Evolutionary conservation across 2,888 invertebrate genomes (phyloP).

Genomic region (Camptogramma bilineatum): DNA sequence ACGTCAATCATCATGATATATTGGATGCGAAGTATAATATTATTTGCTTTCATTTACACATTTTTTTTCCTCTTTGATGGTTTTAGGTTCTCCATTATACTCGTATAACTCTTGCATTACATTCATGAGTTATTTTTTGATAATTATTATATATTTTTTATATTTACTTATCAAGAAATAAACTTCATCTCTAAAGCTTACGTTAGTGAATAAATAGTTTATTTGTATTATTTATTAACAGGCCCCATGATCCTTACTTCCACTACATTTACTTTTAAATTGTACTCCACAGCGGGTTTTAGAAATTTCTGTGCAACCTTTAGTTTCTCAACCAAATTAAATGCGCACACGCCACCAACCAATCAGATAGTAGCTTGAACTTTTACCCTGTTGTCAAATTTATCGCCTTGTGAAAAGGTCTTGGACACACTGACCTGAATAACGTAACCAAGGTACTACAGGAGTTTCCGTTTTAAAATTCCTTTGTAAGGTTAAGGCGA

Average conservation of each 20-base stretch:
- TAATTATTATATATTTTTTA: too few species aligned
- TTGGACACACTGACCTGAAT: slow-evolving; percentile 44
- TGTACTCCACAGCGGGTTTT: slow-evolving; percentile 5
- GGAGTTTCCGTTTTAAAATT: slow-evolving; percentile 43
- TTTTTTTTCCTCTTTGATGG: not conserved
- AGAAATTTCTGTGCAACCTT: slow-evolving; percentile 18
- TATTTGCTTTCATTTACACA: slow-evolving; percentile 9
- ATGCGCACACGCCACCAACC: slow-evolving; percentile 15
- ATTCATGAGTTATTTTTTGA: too few species aligned
- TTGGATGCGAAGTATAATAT: slow-evolving; percentile 12
- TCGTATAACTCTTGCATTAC: too few species aligned
- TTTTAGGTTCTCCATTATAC: not conserved
- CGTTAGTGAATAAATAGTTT: too few species aligned
- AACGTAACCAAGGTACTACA: slow-evolving; percentile 39
- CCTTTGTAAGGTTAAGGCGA: slow-evolving; percentile 23
- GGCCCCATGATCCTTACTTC: too few species aligned
- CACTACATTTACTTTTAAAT: not conserved
- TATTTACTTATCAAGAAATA: too few species aligned
- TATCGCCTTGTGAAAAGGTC: slow-evolving; percentile 43
- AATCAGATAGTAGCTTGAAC: slow-evolving; percentile 33
- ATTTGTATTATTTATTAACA: too few species aligned
- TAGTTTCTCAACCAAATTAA: slow-evolving; percentile 19
- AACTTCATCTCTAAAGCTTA: too few species aligned
- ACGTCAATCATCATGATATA: slow-evolving; percentile 25
- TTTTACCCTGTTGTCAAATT: slow-evolving; percentile 42